phyloP scores from a whole-genome alignment of 2,797 vertebrate species.

The Tapera naevia region DNA sequence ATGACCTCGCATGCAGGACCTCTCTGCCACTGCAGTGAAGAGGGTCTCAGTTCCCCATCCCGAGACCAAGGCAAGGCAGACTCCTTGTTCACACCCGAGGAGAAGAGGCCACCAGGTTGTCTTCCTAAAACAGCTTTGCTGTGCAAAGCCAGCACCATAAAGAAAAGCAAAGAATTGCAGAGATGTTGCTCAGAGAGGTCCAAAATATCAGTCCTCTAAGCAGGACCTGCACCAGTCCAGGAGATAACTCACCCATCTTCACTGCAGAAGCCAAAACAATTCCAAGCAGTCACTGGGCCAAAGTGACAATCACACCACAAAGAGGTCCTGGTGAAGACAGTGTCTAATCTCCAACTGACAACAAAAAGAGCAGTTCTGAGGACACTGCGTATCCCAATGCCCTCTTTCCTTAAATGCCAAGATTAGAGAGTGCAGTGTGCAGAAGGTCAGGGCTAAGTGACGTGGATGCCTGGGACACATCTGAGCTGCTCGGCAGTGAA shows the following conservation, averaged over 20 bases:
- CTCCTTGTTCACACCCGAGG: not conserved
- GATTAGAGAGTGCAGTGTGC: not conserved
- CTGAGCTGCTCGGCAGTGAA: not conserved
- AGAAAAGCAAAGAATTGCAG: not conserved
- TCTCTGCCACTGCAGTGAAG: fast-evolving
- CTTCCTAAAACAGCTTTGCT: not conserved
- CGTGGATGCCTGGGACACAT: conserved; percentile 1
- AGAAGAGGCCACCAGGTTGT: not conserved
- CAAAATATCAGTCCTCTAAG: not conserved
- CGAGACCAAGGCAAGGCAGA: not conserved
- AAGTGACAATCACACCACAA: not conserved
- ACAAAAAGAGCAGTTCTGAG: not conserved
- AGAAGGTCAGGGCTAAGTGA: conserved; percentile 44
- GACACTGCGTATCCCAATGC: not conserved
- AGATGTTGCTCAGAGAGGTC: not conserved
- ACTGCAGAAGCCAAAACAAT: not conserved
- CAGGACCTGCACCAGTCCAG: not conserved
- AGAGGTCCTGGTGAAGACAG: not conserved
- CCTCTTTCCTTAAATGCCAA: not conserved
- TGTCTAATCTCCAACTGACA: not conserved
- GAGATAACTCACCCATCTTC: too few relatives aligned
- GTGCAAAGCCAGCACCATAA: not conserved
- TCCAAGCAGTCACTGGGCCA: not conserved
- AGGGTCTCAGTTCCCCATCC: not conserved
- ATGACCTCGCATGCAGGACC: not conserved